These are phyloP conservation scores for Phenganax marumi DNA, from an alignment of 92 coral and sea anemone genomes.

Conservation along the genomic window DNA sequence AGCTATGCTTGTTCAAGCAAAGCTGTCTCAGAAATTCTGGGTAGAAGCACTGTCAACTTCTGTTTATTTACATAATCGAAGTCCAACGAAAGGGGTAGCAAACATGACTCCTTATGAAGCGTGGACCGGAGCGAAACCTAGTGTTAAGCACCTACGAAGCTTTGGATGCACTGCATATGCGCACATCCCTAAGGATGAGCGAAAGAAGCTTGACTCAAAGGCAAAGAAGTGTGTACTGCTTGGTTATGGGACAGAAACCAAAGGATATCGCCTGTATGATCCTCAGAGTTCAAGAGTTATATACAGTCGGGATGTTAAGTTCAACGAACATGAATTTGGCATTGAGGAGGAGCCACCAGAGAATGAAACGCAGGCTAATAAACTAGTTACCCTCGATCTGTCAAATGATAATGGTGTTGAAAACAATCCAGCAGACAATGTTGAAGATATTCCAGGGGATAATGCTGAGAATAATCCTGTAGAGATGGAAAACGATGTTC, in stretches of 20 bases:
- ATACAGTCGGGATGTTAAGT: slow-evolving; percentile 56
- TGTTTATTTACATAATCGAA: slow-evolving; percentile 48
- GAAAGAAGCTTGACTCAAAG: slow-evolving; percentile 62
- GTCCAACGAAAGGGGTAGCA: slow-evolving; percentile 47
- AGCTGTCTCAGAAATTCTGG: slow-evolving; percentile 64
- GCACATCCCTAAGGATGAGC: slow-evolving; percentile 61
- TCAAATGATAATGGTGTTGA: slow-evolving; percentile 36
- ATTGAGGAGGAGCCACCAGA: slow-evolving; percentile 29
- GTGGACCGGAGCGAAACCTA: slow-evolving; percentile 59
- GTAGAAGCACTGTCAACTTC: slow-evolving; percentile 61
- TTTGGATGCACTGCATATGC: slow-evolving; percentile 70
- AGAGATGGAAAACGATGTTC: not conserved
- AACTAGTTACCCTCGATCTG: slow-evolving; percentile 48
- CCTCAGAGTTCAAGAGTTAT: slow-evolving; percentile 47
- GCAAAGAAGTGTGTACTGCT: slow-evolving; percentile 58
- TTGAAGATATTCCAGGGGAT: slow-evolving; percentile 11
- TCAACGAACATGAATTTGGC: slow-evolving; percentile 51
- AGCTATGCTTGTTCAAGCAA: slow-evolving; percentile 55
- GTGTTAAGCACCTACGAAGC: slow-evolving; percentile 43
- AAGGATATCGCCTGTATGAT: slow-evolving; percentile 56
- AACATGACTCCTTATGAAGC: slow-evolving; percentile 48
- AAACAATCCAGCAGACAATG: slow-evolving; percentile 38
- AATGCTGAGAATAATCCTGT: no score
- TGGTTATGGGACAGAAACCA: slow-evolving; percentile 60
- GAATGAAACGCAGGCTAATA: slow-evolving; percentile 34